These are phyloP conservation scores for Hybognathus amarus DNA, from an alignment of 2,797 vertebrate species.

Conservation along the genomic window DNA sequence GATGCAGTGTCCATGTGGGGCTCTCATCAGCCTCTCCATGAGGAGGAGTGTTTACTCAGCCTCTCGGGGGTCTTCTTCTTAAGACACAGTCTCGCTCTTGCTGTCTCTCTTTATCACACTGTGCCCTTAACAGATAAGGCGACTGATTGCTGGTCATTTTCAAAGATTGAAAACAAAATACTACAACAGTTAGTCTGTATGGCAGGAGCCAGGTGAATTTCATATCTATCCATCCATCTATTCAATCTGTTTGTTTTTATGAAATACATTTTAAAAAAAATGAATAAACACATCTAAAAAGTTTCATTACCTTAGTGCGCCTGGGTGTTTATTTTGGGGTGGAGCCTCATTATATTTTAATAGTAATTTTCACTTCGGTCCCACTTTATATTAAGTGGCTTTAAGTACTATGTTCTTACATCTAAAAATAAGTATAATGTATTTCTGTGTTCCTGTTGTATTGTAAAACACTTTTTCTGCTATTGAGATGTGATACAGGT, in stretches of 20 bases:
- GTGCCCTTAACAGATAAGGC: constrained; percentile 68
- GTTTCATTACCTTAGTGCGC: not conserved
- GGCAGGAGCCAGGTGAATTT: not conserved
- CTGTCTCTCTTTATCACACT: constrained; percentile 40
- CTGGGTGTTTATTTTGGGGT: not conserved
- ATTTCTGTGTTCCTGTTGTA: too few species aligned
- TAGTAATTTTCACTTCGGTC: too few species aligned
- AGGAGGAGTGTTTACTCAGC: constrained; percentile 38
- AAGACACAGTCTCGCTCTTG: constrained; percentile 59
- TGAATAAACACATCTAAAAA: not conserved
- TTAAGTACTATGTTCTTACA: too few species aligned
- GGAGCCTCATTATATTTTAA: not conserved
- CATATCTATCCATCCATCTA: not conserved
- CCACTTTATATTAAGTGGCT: too few species aligned
- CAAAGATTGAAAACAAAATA: constrained; percentile 70
- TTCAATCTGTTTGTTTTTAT: not conserved
- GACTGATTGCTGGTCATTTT: constrained; percentile 74
- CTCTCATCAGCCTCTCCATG: constrained; percentile 70
- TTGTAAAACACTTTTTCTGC: too few species aligned
- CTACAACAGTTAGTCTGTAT: not conserved
- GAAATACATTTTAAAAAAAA: not conserved
- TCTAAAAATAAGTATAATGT: too few species aligned
- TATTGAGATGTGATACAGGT: too few species aligned
- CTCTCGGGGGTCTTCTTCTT: constrained; percentile 25
- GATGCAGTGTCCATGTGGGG: constrained; percentile 60